Evolutionary conservation across 2,797 vertebrate species (phyloP), one percentile per base, ranked within the genome.

Genomic region (Rousettus madagascariensis): DNA sequence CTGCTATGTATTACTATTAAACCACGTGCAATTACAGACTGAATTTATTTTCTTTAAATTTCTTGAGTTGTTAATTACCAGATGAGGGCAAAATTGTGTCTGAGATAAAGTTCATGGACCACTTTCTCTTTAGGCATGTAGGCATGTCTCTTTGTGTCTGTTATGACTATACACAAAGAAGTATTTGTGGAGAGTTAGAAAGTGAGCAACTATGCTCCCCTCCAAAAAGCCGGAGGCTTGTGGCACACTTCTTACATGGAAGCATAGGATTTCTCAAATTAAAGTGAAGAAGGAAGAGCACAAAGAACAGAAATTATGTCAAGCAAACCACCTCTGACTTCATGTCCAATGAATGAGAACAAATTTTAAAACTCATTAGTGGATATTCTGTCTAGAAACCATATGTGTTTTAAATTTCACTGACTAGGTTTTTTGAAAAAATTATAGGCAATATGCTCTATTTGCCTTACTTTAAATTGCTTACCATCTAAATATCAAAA

Each of bases 331-430:
- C 38, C 10, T 80, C 78, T 43, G 17, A 87, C 22, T 87, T 90
- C 3, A 38, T 74, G 68, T 92, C 55, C 26, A 91, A 12, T 85
- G 51, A 93, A 78, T 20, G 24, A 36, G 49, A 93, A 55, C 59
- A 71, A 33, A 17, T 77, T 91, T 78, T 74, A 78, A 94, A 88
- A n/a, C 5, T 5, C 8, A 24, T 74, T 78, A 78, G 17, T 88
- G 57, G 93, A 71, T 65, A 85, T 46, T 68, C 30, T 22, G 2
- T 71, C 57, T 85, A 74, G 33, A 93, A 92, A 19, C 66, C 38
- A 41, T 59, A 91, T 69, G 68, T 79, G 17, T 74, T 88, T 88
- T 94, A 85, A 33, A 61, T 97, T 85, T 91, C 41, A 87, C 55
- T 92, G 66, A 13, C 9, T 80, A 69, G 36, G 20, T 30, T 71